Evolutionary conservation across 2,888 invertebrate genomes (phyloP), one percentile per base, ranked within the genome.

Genomic region (Drosophila falleni): DNA sequence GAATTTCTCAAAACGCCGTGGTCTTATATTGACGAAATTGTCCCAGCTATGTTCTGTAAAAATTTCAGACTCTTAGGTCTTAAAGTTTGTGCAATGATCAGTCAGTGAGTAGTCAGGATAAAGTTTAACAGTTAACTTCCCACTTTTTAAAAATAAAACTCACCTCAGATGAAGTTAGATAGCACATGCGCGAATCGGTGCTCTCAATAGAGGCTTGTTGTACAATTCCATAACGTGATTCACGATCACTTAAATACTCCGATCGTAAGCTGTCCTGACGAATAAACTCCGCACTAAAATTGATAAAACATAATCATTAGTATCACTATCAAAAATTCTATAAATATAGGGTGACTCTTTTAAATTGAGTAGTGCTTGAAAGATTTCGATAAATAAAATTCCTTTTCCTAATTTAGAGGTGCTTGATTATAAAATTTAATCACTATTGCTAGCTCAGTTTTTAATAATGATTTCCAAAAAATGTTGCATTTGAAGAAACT

Each of bases 151-250:
- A 5, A 8, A 6, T 8, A 16, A 13, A 42, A 95, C 97, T 96
- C 94, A 98, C 98, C 97, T 98, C 98, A 80, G 98, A 98, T 50
- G 98, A 98, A 80, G 98, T 98, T 92, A 98, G 95, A 93, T 98
- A 98, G 93, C 98, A 98, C 87, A 98, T 95, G 89, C 97, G 95
- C 79, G 98, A 98, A 94, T 98, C 98, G 10, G 98, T 97, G 94
- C 98, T 98, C 92, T 98, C 98, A 76, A 98, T 96, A 56, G 98
- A 98, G 49, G 97, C 97, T 93, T 98, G 98, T 93, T 98, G 97
- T 86, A 97, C 97, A 92, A 98, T 97, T 81, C 97, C 97, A 91
- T 96, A 96, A 85, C 97, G 95, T 16, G 96, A 95, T 90, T 97
- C 97, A 74, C 97, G 95, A 93, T 97, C 98, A 91, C 97, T 97